Conservation (phyloP, 2,888 invertebrate species). For the Ectropis crepuscularia region DNA sequence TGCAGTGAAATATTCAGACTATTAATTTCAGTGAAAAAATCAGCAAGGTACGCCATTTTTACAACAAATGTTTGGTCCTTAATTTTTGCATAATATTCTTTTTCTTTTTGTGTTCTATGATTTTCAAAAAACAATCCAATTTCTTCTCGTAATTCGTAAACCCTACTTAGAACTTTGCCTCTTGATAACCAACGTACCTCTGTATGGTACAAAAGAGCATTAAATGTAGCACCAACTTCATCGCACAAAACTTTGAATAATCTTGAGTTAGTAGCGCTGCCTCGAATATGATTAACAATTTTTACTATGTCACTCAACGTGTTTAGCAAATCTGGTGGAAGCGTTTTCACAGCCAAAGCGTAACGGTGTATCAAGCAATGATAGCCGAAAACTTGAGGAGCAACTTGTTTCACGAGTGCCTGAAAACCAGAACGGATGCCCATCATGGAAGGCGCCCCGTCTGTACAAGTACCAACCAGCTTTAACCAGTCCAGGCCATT, state of each 20-base stretch:
- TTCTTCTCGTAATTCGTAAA: conserved; percentile 4
- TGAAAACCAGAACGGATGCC: conserved; percentile 42
- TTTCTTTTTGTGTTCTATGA: conserved; percentile 5
- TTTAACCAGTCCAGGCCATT: conserved; percentile 42
- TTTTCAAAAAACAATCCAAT: conserved; percentile 7
- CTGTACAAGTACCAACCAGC: conserved; percentile 42
- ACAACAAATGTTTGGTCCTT: neutral
- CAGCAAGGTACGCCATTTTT: conserved; percentile 12
- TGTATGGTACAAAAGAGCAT: conserved; percentile 38
- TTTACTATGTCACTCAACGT: conserved; percentile 39
- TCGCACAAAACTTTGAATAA: conserved; percentile 23
- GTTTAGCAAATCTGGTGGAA: conserved; percentile 37
- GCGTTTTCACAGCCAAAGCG: conserved; percentile 41
- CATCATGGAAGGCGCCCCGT: conserved; percentile 43
- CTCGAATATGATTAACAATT: conserved; percentile 44
- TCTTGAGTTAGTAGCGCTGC: conserved; percentile 34
- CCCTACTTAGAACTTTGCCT: neutral
- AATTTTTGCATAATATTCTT: neutral
- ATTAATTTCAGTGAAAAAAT: conserved; percentile 19
- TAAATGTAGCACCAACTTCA: conserved; percentile 39
- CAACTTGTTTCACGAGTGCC: conserved; percentile 45
- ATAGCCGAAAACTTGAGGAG: conserved; percentile 38
- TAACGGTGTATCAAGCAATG: conserved; percentile 42
- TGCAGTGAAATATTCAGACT: conserved; percentile 12
- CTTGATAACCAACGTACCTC: conserved; percentile 15